phyloP scores from a whole-genome alignment of 2,797 vertebrate genomes.

The Orientallactaga sibirica region DNA sequence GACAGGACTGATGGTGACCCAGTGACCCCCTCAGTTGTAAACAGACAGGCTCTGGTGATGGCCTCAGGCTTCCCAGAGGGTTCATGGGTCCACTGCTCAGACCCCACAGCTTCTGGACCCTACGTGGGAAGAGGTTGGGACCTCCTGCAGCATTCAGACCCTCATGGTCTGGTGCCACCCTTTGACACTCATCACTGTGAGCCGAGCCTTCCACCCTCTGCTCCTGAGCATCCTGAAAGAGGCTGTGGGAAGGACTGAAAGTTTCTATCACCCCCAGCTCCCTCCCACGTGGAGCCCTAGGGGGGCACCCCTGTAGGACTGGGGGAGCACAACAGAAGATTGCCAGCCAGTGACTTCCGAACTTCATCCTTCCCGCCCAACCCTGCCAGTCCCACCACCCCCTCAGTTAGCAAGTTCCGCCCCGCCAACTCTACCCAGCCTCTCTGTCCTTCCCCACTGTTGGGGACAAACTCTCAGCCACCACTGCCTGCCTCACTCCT shows the following conservation, averaged over 20 bases:
- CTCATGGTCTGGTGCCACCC: not conserved
- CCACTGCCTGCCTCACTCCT: not conserved
- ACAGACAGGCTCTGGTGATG: not conserved
- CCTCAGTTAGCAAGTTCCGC: not conserved
- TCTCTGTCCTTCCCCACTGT: not conserved
- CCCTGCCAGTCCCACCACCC: not conserved
- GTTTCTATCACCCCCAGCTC: not conserved
- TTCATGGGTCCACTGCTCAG: not conserved
- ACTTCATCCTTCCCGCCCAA: not conserved
- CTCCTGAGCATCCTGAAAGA: not conserved
- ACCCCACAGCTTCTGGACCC: not conserved
- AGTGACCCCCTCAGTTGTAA: slow-evolving; percentile 29
- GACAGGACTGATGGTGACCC: not conserved
- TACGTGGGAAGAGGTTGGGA: not conserved
- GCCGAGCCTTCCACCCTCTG: not conserved
- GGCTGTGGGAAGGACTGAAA: not conserved
- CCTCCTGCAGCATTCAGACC: not conserved
- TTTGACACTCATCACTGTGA: not conserved
- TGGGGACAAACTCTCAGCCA: not conserved
- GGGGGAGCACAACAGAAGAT: not conserved
- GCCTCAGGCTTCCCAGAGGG: not conserved
- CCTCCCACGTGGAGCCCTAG: not conserved
- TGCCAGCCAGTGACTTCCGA: not conserved
- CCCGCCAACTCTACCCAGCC: not conserved
- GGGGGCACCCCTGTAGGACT: not conserved